Conservation (phyloP, 2,113 vertebrate species). For the Istiophorus platypterus region DNA sequence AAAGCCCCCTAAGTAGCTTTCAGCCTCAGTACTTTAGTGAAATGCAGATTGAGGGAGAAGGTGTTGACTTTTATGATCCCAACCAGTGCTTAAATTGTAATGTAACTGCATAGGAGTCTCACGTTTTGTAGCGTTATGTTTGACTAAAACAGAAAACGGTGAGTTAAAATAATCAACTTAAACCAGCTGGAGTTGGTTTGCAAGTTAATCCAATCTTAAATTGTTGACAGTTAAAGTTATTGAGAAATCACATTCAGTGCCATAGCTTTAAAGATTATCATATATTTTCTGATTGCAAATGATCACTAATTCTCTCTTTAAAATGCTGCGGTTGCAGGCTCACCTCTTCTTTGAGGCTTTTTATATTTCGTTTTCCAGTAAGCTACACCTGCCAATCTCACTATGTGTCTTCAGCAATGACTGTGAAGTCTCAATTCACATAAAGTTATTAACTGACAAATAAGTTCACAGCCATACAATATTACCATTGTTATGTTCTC, state of each 20-base stretch:
- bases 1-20: constrained; percentile 40
- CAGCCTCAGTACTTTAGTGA: background rate
- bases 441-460: background rate
- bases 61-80: constrained; percentile 8
- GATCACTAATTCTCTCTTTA: background rate
- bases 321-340: background rate
- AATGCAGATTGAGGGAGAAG: constrained; percentile 20
- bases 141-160: background rate
- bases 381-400: background rate
- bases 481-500: background rate
- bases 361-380: background rate
- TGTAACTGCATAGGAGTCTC: background rate
- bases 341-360: background rate
- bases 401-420: background rate
- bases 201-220: no score
- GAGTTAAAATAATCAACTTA: no score
- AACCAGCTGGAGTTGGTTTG: no score
- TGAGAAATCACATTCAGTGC: no score
- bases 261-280: no score
- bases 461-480: background rate
- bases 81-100: constrained; percentile 14
- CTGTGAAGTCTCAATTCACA: background rate
- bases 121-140: background rate
- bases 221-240: background rate
- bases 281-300: no score